These are phyloP conservation scores for Enteromius thamalakanensis DNA, from an alignment of 2,797 vertebrate genomes.

Conservation along the genomic window DNA sequence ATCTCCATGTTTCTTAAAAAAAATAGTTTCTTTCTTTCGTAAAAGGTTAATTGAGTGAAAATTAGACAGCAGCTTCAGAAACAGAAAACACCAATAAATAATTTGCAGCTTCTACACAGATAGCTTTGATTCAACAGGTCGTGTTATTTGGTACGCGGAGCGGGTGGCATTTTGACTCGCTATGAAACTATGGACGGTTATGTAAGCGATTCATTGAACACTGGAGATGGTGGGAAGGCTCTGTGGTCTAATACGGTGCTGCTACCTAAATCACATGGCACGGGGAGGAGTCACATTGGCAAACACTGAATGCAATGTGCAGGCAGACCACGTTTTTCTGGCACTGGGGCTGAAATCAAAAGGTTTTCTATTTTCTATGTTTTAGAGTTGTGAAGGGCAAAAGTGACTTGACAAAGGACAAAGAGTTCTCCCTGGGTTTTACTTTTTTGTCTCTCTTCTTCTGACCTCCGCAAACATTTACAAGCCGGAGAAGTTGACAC, in stretches of 20 bases:
- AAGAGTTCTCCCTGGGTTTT: too few species aligned
- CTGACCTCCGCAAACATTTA: too few species aligned
- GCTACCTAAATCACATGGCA: constrained; percentile 33
- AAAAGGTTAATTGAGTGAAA: constrained; percentile 17
- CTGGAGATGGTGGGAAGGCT: constrained; percentile 2
- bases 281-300: constrained; percentile 22
- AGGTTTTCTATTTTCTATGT: too few species aligned
- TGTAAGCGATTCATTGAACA: neutral
- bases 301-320: constrained; percentile 30
- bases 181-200: neutral
- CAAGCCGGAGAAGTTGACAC: too few species aligned
- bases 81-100: neutral
- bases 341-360: too few species aligned
- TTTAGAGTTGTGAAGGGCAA: too few species aligned
- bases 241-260: constrained; percentile 29
- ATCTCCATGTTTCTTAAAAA: neutral
- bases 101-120: neutral
- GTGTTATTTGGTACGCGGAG: neutral
- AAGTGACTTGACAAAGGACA: too few species aligned
- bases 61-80: constrained; percentile 2
- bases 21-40: neutral
- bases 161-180: neutral
- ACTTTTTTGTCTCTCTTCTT: too few species aligned
- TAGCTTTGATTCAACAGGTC: neutral
- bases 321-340: too few species aligned